Percentiles rank a stretch among this genome's conserved stretches.
These are phyloP conservation scores for Asobara japonica DNA, from an alignment of 1,140 invertebrate genomes.

Conservation along the genomic window DNA sequence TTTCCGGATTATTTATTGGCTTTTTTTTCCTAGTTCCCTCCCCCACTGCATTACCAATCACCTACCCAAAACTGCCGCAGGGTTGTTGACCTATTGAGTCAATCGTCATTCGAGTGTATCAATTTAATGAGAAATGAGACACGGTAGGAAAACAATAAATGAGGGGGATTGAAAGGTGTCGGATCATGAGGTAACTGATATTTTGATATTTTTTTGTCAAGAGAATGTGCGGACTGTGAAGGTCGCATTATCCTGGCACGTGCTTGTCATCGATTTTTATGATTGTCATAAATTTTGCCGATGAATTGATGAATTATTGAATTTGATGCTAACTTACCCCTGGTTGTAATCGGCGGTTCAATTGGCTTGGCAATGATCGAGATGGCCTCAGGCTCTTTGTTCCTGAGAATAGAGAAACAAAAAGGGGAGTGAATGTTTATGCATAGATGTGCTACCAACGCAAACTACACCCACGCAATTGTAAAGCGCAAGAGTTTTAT, in stretches of 20 bases:
- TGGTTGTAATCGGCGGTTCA: slow-evolving; percentile 4
- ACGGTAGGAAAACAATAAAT: neutral
- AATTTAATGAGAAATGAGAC: slow-evolving; percentile 1
- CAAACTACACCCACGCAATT: neutral
- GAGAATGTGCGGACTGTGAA: neutral
- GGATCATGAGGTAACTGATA: neutral
- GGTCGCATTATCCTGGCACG: neutral
- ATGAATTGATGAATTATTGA: neutral
- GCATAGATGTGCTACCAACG: slow-evolving; percentile 12
- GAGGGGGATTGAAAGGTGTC: neutral
- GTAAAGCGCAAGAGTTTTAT: neutral
- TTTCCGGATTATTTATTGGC: slow-evolving; percentile 7
- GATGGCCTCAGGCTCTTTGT: slow-evolving; percentile 4
- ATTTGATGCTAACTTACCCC: neutral
- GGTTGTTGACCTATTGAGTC: neutral
- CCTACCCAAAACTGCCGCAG: neutral
- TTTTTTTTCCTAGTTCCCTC: neutral
- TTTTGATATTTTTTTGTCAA: neutral
- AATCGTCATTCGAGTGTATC: neutral
- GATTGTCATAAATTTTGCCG: neutral
- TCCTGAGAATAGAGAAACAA: neutral
- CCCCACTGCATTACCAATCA: neutral
- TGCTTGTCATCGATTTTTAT: slow-evolving; percentile 6
- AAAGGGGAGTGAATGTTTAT: slow-evolving; percentile 1
- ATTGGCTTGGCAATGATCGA: neutral